Evolutionary conservation across 2,797 vertebrate species (phyloP), one percentile per base, ranked within the genome.

Genomic region (Gambusia yucatana): DNA sequence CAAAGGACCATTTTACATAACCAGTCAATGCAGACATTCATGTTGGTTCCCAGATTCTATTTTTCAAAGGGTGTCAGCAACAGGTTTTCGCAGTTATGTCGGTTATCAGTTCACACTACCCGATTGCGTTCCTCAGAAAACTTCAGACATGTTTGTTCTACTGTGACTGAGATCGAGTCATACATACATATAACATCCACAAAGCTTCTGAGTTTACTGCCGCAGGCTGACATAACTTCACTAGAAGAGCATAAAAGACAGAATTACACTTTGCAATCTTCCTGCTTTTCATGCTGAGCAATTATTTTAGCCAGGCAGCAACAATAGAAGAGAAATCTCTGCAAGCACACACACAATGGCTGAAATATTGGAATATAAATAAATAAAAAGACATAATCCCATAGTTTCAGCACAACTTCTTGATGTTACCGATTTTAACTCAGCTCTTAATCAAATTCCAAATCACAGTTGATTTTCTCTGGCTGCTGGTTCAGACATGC

Each of bases 231-330:
- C 7, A 39, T 63, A 72, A 36, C 13, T 28, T 74, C 1, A 50
- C 28, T 1, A 33, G 3, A 28, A 13, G 25, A 72, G 44, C 44
- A 30, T 65, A 43, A 72, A 67, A n/a, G 1, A 20, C 16, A 5
- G 0, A 7, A 57, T 47, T 9, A 9, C 50, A 3, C 25, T 46
- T 1, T 10, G 2, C 22, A 14, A 0, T 25, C 6, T 77, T 47
- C 77, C 44, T 13, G n/a, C 61, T 4, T 77, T 76, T 41, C 17
- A 33, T 61, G 77, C 59, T 14, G 61, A 36, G 78, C 65, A 81
- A 75, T 14, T 17, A 47, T 67, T 81, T 61, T 73, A 71, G 6
- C 22, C 6, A 41, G 44, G 48, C 14, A 5, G 43, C 47, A 74
- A n/a, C 6, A 80, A 63, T 41, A 57, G 25, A 46, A 70, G 50